These are phyloP conservation scores for Hydrochoerus hydrochaeris DNA, from an alignment of 2,113 vertebrate species.

Conservation along the genomic window DNA sequence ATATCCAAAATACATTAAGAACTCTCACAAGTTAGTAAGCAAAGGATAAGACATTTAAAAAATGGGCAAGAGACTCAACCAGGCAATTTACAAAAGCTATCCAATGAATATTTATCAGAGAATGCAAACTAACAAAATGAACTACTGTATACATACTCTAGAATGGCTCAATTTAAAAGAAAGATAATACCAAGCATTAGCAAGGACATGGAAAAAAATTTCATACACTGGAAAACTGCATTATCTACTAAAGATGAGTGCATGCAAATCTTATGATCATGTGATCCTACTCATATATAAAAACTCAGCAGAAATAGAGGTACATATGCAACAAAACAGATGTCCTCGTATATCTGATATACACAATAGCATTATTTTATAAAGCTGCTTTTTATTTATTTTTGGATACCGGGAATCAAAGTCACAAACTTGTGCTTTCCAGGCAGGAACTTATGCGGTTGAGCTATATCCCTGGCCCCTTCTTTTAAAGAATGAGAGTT, in stretches of 20 bases:
- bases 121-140: conserved; percentile 30
- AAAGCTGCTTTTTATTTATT: not conserved
- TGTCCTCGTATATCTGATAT: not conserved
- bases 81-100: conserved; percentile 49
- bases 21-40: not conserved
- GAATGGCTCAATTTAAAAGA: conserved; percentile 41
- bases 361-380: conserved; percentile 23
- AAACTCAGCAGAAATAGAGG: conserved; percentile 35
- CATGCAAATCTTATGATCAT: not conserved
- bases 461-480: too few species aligned
- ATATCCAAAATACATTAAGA: not conserved
- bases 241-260: not conserved
- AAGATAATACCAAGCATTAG: not conserved
- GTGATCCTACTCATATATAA: not conserved
- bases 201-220: conserved; percentile 26
- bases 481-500: conserved; percentile 1
- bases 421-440: too few species aligned
- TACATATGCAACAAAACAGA: conserved; percentile 14
- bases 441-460: too few species aligned
- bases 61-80: not conserved
- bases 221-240: not conserved
- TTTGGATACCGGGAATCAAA: too few species aligned
- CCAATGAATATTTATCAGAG: conserved; percentile 27
- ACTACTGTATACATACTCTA: not conserved
- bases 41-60: not conserved